Evolutionary conservation across 2,888 invertebrate species (phyloP).

Genomic region (Himalopsyche tibetana): DNA sequence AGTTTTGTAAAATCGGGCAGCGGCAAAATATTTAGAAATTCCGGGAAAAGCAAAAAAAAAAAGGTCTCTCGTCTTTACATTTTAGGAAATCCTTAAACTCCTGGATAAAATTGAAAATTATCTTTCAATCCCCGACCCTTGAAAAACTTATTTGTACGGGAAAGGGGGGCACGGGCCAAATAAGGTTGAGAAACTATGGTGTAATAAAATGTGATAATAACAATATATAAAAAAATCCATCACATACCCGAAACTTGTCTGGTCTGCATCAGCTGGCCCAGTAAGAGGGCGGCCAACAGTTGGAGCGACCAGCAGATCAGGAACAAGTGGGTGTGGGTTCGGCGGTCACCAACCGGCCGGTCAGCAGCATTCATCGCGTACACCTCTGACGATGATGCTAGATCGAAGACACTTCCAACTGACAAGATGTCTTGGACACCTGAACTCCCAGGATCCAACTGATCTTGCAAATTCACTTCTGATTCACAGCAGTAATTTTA

Average conservation of each 20-base stretch:
- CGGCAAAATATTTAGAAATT: no score
- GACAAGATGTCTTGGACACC: neutral
- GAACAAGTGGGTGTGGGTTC: conserved; percentile 17
- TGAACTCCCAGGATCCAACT: neutral
- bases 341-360: conserved; percentile 44
- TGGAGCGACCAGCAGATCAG: conserved; percentile 41
- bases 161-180: no score
- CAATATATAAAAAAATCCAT: neutral
- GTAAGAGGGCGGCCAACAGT: conserved; percentile 39
- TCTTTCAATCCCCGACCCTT: no score
- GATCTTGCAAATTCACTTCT: neutral
- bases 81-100: no score
- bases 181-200: no score
- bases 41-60: no score
- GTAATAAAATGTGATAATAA: neutral
- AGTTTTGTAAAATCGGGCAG: no score
- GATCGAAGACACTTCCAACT: conserved; percentile 7
- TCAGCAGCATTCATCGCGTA: conserved; percentile 57
- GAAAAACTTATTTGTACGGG: no score
- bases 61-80: no score
- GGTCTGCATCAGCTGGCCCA: conserved; percentile 48
- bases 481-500: no score
- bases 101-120: no score
- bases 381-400: conserved; percentile 28
- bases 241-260: conserved; percentile 45